Conservation (phyloP, 2,888 invertebrate genomes). For the Tinea trinotella region DNA sequence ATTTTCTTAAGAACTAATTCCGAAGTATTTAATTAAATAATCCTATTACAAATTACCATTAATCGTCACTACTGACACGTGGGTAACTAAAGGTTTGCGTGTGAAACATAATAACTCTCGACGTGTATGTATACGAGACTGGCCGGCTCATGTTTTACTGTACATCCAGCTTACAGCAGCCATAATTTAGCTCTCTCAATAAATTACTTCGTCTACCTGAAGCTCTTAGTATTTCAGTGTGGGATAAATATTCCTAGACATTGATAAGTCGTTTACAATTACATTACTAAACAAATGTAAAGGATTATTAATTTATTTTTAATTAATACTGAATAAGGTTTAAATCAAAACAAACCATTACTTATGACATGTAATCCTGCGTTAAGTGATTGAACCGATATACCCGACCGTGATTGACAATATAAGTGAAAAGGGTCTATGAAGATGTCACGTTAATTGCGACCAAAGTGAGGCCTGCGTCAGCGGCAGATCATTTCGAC, state of each 20-base stretch:
- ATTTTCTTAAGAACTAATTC: no score
- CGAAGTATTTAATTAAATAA: no score
- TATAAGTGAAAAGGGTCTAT: conserved; percentile 37
- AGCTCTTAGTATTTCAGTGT: neutral
- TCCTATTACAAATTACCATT: no score
- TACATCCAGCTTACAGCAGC: neutral
- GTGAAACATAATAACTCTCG: neutral
- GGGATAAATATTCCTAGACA: neutral
- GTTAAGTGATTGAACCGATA: conserved; percentile 1
- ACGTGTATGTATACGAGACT: neutral
- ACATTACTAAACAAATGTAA: no score
- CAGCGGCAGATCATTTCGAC: conserved; percentile 37
- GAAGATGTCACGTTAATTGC: conserved; percentile 29
- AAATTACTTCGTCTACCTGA: neutral
- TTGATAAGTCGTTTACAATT: no score
- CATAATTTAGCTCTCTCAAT: neutral
- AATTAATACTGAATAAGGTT: no score
- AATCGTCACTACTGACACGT: no score
- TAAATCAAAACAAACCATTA: neutral
- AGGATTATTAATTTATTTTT: no score
- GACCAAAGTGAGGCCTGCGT: conserved; percentile 36
- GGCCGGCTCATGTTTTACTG: neutral
- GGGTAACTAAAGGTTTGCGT: neutral
- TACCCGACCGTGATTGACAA: conserved; percentile 15
- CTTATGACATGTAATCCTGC: neutral